Conservation (phyloP, 2,797 vertebrate species). For the Parauchenoglanis ngamensis region DNA sequence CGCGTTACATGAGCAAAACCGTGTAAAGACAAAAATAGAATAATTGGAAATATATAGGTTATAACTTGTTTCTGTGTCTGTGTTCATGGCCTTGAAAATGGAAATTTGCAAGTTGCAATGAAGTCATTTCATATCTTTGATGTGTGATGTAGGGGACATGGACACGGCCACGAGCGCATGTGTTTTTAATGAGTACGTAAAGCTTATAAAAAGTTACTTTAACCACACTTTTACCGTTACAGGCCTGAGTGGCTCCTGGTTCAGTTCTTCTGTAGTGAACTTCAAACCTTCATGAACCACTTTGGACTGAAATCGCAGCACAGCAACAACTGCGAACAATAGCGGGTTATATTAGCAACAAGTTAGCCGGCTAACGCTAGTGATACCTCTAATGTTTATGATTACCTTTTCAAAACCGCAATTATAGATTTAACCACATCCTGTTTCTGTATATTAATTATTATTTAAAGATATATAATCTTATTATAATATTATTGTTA, state of each 20-base stretch:
- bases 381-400: not conserved
- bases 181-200: too few relatives aligned
- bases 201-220: not conserved
- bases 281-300: not conserved
- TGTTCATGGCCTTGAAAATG: not conserved
- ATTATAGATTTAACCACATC: not conserved
- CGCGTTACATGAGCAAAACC: too few relatives aligned
- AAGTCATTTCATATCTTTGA: not conserved
- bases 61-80: not conserved
- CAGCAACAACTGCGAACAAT: not conserved
- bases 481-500: too few relatives aligned
- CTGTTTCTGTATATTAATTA: not conserved
- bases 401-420: not conserved
- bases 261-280: not conserved
- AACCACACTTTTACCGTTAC: not conserved
- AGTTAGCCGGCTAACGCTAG: not conserved
- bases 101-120: not conserved
- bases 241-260: not conserved
- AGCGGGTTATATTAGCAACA: not conserved
- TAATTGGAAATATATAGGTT: not conserved
- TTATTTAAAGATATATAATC: too few relatives aligned
- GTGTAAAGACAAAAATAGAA: too few relatives aligned
- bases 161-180: too few relatives aligned
- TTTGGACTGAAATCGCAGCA: too few relatives aligned
- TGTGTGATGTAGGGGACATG: not conserved